Evolutionary conservation across 2,113 vertebrate genomes (phyloP).

Genomic region (Clupea harengus): DNA sequence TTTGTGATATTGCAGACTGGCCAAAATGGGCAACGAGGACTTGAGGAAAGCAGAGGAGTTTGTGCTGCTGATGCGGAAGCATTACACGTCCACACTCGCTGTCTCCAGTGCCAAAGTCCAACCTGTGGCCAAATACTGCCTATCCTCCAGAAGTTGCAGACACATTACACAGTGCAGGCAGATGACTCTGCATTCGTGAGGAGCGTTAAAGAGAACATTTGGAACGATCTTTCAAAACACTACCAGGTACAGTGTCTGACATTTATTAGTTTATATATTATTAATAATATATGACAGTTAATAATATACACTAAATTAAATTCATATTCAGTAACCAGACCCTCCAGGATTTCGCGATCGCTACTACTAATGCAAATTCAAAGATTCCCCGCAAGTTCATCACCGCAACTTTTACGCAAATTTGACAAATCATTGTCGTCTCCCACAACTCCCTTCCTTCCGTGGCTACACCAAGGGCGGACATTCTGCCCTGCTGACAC

Average conservation of each 20-base stretch:
- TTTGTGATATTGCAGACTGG: background rate
- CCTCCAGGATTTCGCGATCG: too few relatives aligned
- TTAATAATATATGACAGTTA: background rate
- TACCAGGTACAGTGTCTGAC: constrained; percentile 19
- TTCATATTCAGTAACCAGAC: background rate
- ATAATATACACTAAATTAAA: background rate
- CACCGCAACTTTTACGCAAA: too few relatives aligned
- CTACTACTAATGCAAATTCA: too few relatives aligned
- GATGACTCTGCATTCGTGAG: constrained; percentile 3
- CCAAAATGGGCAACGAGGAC: background rate
- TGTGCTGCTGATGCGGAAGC: background rate
- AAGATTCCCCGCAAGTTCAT: too few relatives aligned
- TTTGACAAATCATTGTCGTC: too few relatives aligned
- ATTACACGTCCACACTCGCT: constrained; percentile 16
- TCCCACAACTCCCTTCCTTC: too few relatives aligned
- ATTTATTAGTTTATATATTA: background rate
- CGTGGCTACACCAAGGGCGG: too few relatives aligned
- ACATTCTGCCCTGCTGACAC: too few relatives aligned
- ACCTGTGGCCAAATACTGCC: constrained; percentile 23
- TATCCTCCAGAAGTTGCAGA: background rate
- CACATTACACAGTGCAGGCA: background rate
- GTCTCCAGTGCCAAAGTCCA: constrained; percentile 14
- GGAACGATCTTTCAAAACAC: background rate
- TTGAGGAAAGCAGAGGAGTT: constrained; percentile 21
- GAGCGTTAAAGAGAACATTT: background rate